Evolutionary conservation across 2,797 vertebrate species (phyloP).

Genomic region (Tokudaia muenninki): DNA sequence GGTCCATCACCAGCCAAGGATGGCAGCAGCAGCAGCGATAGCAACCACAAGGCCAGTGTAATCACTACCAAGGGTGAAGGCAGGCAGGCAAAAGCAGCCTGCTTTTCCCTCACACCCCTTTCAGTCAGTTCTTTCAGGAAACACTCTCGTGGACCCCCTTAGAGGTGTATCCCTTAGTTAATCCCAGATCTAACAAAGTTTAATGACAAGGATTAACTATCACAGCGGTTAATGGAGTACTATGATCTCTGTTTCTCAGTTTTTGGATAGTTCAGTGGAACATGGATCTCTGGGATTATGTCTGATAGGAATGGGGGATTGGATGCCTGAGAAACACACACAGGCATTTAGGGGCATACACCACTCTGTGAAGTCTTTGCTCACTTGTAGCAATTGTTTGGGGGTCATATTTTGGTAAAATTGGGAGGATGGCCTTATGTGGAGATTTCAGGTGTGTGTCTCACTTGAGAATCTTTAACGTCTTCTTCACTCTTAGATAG

Average conservation of each 20-base stretch:
- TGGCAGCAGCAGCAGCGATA: not conserved
- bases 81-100: not conserved
- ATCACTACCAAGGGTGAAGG: not conserved
- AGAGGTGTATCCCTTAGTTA: not conserved
- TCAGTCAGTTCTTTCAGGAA: not conserved
- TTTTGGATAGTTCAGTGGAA: not conserved
- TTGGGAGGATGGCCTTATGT: not conserved
- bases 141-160: no score
- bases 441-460: not conserved
- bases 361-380: not conserved
- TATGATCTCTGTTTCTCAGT: not conserved
- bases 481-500: not conserved
- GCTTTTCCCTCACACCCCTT: not conserved
- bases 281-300: not conserved
- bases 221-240: not conserved
- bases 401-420: conserved; percentile 11
- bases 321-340: not conserved
- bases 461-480: not conserved
- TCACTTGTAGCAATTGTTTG: not conserved
- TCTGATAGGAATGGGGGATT: not conserved
- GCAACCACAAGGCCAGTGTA: not conserved
- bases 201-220: not conserved
- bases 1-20: not conserved
- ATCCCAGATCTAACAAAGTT: not conserved
- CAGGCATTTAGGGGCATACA: not conserved